phyloP scores from a whole-genome alignment of 2,888 invertebrate species.

The Amphipyra berbera region DNA sequence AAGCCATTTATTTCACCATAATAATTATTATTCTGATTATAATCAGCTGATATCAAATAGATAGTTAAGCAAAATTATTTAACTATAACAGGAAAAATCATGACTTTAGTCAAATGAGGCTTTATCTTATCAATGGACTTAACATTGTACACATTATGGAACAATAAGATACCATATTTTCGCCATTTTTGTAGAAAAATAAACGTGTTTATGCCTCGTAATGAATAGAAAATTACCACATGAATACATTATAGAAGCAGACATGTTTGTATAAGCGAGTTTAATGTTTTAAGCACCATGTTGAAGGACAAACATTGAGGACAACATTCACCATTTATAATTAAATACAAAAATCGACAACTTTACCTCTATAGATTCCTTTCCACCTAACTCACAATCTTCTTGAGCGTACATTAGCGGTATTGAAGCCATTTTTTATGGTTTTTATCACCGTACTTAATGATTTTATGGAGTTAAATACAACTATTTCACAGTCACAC shows the following conservation, averaged over 20 bases:
- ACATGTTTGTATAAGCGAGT: conserved; percentile 25
- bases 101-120: conserved; percentile 10
- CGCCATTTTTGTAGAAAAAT: neutral
- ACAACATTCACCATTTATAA: conserved; percentile 47
- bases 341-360: conserved; percentile 27
- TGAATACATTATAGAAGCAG: conserved; percentile 27
- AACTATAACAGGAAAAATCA: neutral
- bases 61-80: conserved; percentile 1
- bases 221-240: conserved; percentile 28
- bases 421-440: conserved; percentile 82
- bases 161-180: conserved; percentile 26
- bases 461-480: conserved; percentile 16
- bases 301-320: conserved; percentile 57
- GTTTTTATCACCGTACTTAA: conserved; percentile 27
- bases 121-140: conserved; percentile 48
- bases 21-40: neutral
- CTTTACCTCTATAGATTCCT: conserved; percentile 87
- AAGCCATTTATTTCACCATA: neutral
- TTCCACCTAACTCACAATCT: conserved; percentile 92
- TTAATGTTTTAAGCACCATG: conserved; percentile 30
- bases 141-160: conserved; percentile 24
- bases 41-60: conserved; percentile 4
- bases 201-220: conserved; percentile 13
- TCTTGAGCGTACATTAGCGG: conserved; percentile 91
- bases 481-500: conserved; percentile 37